phyloP scores from a whole-genome alignment of 2,888 invertebrate genomes.

The Caenorhabditis sinica region DNA sequence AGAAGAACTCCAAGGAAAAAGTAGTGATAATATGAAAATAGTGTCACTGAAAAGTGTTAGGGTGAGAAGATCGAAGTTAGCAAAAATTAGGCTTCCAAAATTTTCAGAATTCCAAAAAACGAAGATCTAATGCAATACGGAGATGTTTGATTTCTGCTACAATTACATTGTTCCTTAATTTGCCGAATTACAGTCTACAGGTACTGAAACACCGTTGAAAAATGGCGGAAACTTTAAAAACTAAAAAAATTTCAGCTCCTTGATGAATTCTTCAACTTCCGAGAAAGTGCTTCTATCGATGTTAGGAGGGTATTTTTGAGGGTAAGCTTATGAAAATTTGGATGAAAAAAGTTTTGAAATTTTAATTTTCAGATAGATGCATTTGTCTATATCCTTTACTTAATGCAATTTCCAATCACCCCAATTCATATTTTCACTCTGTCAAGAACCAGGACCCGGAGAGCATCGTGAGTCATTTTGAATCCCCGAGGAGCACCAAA shows the following conservation, averaged over 20 bases:
- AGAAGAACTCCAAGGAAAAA: constrained; percentile 56
- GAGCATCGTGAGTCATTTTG: constrained; percentile 7
- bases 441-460: background rate
- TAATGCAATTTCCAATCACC: constrained; percentile 71
- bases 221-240: background rate
- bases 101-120: constrained; percentile 38
- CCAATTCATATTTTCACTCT: constrained; percentile 72
- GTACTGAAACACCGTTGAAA: constrained; percentile 13
- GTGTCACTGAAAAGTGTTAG: constrained; percentile 64
- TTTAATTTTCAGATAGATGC: constrained; percentile 68
- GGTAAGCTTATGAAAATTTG: background rate
- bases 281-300: constrained; percentile 38
- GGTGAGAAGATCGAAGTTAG: background rate
- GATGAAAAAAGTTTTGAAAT: too few relatives aligned
- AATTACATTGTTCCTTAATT: constrained; percentile 67
- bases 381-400: constrained; percentile 68
- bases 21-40: constrained; percentile 61
- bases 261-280: constrained; percentile 68
- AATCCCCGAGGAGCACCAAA: background rate
- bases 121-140: constrained; percentile 64
- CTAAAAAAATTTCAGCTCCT: constrained; percentile 55
- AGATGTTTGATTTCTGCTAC: constrained; percentile 69
- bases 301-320: constrained; percentile 40
- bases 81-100: too few relatives aligned
- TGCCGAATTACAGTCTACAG: constrained; percentile 72